Evolutionary conservation across 2,888 invertebrate species (phyloP).

Genomic region (Xanthorhoe designata): DNA sequence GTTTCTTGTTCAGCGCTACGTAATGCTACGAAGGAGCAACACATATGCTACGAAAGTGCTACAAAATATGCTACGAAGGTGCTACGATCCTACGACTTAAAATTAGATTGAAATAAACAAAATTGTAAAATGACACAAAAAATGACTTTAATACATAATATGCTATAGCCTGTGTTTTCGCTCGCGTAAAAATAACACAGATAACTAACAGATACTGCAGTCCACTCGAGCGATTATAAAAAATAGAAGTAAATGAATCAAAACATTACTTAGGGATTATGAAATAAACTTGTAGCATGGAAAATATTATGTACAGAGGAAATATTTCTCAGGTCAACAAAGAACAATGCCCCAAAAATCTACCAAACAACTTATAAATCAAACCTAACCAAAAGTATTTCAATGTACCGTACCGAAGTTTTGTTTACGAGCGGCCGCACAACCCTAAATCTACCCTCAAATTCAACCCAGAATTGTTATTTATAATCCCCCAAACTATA

Average conservation of each 20-base stretch:
- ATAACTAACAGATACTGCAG: too few species aligned
- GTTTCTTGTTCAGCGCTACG: background rate
- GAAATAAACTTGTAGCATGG: too few species aligned
- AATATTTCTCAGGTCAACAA: background rate
- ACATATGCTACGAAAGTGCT: slow-evolving; percentile 1
- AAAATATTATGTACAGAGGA: background rate
- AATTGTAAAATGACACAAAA: too few species aligned
- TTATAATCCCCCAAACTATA: slow-evolving; percentile 43
- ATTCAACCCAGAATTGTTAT: slow-evolving; percentile 38
- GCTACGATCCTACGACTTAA: too few species aligned
- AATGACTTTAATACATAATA: too few species aligned
- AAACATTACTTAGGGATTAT: too few species aligned
- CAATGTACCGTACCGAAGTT: slow-evolving; percentile 23
- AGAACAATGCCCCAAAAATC: background rate
- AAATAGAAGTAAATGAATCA: too few species aligned
- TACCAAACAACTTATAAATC: slow-evolving; percentile 13
- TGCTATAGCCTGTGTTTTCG: too few species aligned
- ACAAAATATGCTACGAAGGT: background rate
- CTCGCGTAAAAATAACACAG: too few species aligned
- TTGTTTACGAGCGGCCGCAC: slow-evolving; percentile 40
- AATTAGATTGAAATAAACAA: too few species aligned
- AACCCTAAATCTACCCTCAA: slow-evolving; percentile 36
- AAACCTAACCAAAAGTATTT: slow-evolving; percentile 13
- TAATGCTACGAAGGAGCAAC: background rate
- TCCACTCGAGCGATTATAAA: too few species aligned